Base-by-base conservation (phyloP, 2,888 invertebrate genomes). In the Blera fallax region DNA sequence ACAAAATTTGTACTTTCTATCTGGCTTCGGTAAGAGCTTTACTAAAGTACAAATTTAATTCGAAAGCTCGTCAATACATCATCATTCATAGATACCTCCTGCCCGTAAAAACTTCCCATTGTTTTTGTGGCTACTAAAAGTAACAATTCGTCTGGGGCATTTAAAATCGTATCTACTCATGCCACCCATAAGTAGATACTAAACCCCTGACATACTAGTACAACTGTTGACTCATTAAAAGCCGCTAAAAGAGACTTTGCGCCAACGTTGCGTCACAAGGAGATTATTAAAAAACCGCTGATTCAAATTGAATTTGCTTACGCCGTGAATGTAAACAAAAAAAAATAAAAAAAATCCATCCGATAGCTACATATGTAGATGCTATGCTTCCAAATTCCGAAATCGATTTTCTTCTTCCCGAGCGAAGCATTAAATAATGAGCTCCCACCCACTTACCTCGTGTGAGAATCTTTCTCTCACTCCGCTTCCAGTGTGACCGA, bases 401-500 rank as follows among this genome's bases (percentile, higher is more conserved):
- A 37, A 69, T 54, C 73, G 29, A 54, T 62, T 54, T 14, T 50
- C 24, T 45, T 64, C 16, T 24, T 24, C 4, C 4, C 2, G 24
- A 24, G 2, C 24, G 24, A 4, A 24, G 24, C 4, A 24, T 24
- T 24, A 24, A 24, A 24, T 4, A 24, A 24, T 24, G 2, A 24
- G 4, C 40, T 11, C 18, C 37, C 54, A 54, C 40, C 24, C 32
- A 32, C 21, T 21, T 72, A 83, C 83, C 79, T 72, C 32, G 7
- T 32, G n/a, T 32, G 48, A 37, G 54, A 77, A 58, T 58, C 43
- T 40, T 32, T 65, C 78, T 34, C 21, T 56, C 2, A 67, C 10
- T 14, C 52, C 32, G 6, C 10, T 78, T 48, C 73, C 72, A 21
- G 37, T 24, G 34, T 83, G 45, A 4, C 79, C 45, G 11, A 79